Percentiles rank a stretch among this genome's conserved stretches.
Evolutionary conservation across 2,113 vertebrate genomes (phyloP).

Genomic region (Saccopteryx leptura): DNA sequence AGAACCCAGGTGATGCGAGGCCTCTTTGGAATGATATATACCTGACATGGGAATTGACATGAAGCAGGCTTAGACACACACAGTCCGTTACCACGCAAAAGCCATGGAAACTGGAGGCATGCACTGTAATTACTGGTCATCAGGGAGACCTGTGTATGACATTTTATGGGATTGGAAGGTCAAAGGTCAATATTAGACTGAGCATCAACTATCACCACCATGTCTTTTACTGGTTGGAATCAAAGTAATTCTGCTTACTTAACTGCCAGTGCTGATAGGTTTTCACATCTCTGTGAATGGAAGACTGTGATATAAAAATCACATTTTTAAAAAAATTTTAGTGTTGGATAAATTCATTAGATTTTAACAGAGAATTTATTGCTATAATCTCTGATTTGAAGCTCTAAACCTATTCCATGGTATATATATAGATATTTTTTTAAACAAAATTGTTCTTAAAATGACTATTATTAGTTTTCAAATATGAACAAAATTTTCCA

Average conservation of each 20-base stretch:
- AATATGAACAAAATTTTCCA: background rate
- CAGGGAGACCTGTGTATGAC: background rate
- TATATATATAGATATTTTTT: background rate
- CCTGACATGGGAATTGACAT: background rate
- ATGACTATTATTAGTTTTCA: background rate
- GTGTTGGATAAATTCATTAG: background rate
- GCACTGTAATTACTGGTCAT: background rate
- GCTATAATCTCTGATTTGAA: background rate
- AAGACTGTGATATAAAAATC: background rate
- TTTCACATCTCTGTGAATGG: slow-evolving; percentile 6
- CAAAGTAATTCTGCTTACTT: slow-evolving; percentile 9
- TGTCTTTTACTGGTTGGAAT: background rate
- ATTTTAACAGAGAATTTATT: background rate
- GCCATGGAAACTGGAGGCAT: background rate
- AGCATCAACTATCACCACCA: slow-evolving; percentile 1
- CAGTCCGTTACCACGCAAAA: background rate
- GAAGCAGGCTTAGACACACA: background rate
- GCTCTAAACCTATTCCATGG: background rate
- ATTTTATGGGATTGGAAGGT: background rate
- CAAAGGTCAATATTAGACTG: background rate
- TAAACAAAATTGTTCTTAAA: background rate
- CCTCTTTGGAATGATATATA: background rate
- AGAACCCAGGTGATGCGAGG: background rate
- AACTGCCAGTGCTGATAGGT: background rate
- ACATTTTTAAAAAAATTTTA: background rate